Base-by-base conservation (phyloP, 2,888 invertebrate genomes). In the Agrochola lychnidis region DNA sequence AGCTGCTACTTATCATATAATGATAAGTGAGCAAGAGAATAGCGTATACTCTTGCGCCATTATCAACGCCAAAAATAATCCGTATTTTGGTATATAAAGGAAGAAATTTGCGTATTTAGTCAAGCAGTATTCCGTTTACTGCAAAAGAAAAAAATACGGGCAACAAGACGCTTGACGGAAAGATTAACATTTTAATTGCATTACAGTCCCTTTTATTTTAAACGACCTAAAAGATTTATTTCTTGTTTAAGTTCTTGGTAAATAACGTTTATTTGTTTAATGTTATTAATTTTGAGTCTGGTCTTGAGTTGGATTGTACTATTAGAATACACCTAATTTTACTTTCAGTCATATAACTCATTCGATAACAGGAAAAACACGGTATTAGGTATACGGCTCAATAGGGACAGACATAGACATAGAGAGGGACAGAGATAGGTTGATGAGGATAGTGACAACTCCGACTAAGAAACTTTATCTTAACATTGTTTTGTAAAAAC, bases 151-250 rank as follows among this genome's bases (percentile, higher is more conserved):
- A 82, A 82, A 72, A 73, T 69, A 72, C 61, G 56, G 70, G 19
- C 61, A 64, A 66, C 25, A 67, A 71, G 59, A 70, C 40, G 51
- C 56, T 72, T 57, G 76, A 70, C 64, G 45, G 36, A 67, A 62
- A 70, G 51, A 76, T 76, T 70, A 70, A 59, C 67, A 73, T 67
- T 61, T 78, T 72, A 78, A 78, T 81, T 71, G 61, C 40, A 70
- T 76, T 66, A 64, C 59, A 73, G 67, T 73, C 56, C 67, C 69
- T 56, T 79, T 69, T 69, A 68, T 76, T 81, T 61, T 64, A 73
- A 81, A 68, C 53, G 19, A 42, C 48, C 62, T 22, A 57, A 72
- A 63, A 56, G 64, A 19, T 71, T 82, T 68, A 72, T 82, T 70
- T 70, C 36, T 57, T 76, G 36, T 67, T 76, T 53, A 62, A 56